These are phyloP conservation scores for human DNA, from an alignment of 2,113 vertebrate species.

Conservation along the genomic window GRCh38 chr4:136601501-136602000, in stretches of 20 bases:
- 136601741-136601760: background rate
- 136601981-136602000: conserved; percentile 4
- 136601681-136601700: background rate
- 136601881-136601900: background rate
- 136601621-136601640: background rate
- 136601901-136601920: background rate
- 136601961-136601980: background rate
- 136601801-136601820: background rate
- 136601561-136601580: background rate
- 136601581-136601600: background rate
- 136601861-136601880: background rate
- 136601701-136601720: background rate
- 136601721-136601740: background rate
- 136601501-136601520: background rate
- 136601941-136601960: background rate
- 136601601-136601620: background rate
- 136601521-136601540: background rate
- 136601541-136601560: background rate
- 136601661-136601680: background rate
- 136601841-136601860: background rate
- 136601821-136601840: background rate
- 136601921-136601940: background rate
- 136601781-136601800: background rate
- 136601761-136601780: background rate
- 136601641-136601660: background rate